Conservation (phyloP, 2,797 vertebrate species). For the Naso thynnoides region DNA sequence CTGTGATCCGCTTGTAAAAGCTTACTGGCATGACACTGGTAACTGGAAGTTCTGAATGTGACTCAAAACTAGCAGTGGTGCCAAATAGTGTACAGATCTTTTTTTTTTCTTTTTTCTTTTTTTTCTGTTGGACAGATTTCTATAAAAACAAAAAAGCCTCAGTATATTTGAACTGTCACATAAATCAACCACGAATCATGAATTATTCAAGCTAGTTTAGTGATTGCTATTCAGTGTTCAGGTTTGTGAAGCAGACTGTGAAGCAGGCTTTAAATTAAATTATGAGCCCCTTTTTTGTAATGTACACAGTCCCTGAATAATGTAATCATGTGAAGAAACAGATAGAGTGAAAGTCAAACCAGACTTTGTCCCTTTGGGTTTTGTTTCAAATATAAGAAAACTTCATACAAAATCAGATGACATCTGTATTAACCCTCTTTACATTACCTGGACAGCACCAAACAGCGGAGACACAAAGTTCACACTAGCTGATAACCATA, state of each 20-base stretch:
- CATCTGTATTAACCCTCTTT: not conserved
- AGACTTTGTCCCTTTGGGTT: conserved; percentile 14
- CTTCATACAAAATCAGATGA: not conserved
- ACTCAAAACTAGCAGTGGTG: conserved; percentile 46
- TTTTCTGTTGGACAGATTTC: conserved; percentile 44
- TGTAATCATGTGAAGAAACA: conserved; percentile 16
- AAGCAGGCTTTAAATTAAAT: conserved; percentile 30
- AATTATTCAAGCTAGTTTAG: conserved; percentile 42
- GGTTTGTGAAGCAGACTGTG: conserved; percentile 28
- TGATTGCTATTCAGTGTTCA: conserved; percentile 32
- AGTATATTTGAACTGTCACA: conserved; percentile 32
- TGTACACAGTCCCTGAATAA: conserved; percentile 1
- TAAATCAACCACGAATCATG: conserved; percentile 24
- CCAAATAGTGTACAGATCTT: conserved; percentile 59
- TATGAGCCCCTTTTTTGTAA: conserved; percentile 11
- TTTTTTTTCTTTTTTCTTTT: conserved; percentile 18
- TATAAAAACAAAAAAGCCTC: conserved; percentile 40
- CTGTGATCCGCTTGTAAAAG: conserved; percentile 38
- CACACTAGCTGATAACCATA: not conserved
- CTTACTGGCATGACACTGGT: conserved; percentile 28
- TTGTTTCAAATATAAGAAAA: conserved; percentile 31
- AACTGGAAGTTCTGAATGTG: conserved; percentile 44
- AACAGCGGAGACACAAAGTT: not conserved
- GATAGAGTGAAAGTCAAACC: conserved; percentile 19
- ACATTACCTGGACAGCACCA: not conserved